phyloP scores from a whole-genome alignment of 2,797 vertebrate genomes.

The Fundulus diaphanus region DNA sequence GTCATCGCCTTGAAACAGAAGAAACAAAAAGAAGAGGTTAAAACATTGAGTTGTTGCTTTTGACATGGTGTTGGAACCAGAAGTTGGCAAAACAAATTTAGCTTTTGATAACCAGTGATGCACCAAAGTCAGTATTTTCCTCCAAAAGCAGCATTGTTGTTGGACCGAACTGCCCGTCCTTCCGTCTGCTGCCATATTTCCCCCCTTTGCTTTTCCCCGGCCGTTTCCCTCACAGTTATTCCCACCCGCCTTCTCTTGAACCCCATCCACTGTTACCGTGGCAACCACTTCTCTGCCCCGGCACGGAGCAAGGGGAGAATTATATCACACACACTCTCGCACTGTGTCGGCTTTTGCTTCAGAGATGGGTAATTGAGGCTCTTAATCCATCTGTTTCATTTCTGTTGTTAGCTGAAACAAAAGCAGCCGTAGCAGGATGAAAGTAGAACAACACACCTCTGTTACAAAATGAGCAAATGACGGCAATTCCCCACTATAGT shows the following conservation, averaged over 20 bases:
- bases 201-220: conserved; percentile 31
- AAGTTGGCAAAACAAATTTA: not conserved
- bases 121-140: not conserved
- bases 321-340: conserved; percentile 34
- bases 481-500: conserved; percentile 20
- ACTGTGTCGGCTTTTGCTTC: conserved; percentile 36
- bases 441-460: conserved; percentile 62
- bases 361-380: conserved; percentile 70
- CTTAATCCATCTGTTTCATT: conserved; percentile 74
- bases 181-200: conserved; percentile 21
- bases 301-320: conserved; percentile 50
- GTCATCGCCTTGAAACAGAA: too few species aligned
- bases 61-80: conserved; percentile 1
- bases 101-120: not conserved
- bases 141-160: not conserved
- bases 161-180: not conserved
- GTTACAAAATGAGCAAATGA: conserved; percentile 59
- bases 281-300: conserved; percentile 74
- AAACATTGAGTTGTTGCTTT: not conserved
- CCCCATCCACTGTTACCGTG: conserved; percentile 69
- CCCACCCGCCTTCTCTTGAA: conserved; percentile 41
- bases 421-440: conserved; percentile 52
- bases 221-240: conserved; percentile 2
- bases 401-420: conserved; percentile 66
- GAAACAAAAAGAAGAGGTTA: too few species aligned